A percentile compares a stretch with the other conserved stretches of the same genome.
Conservation (phyloP, 1,140 invertebrate genomes). For the Hypsibius dujardini region DNA sequence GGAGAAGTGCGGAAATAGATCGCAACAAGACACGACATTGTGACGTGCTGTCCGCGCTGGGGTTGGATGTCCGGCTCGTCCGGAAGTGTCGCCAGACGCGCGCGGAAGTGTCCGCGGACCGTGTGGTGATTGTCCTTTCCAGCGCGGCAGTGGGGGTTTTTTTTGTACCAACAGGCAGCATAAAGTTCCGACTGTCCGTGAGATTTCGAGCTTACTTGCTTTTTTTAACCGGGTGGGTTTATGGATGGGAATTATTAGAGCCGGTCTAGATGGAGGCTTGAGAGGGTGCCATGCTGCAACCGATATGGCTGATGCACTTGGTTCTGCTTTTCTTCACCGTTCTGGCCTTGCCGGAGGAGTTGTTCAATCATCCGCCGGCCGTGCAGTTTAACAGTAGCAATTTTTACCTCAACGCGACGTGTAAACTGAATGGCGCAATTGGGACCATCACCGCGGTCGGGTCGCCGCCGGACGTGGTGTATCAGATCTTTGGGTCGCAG, state of each 20-base stretch:
- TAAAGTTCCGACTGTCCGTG: background rate
- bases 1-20: background rate
- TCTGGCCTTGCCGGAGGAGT: background rate
- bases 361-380: background rate
- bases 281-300: background rate
- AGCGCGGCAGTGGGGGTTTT: too few relatives aligned
- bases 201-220: background rate
- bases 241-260: background rate
- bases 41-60: too few relatives aligned
- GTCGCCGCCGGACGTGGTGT: background rate
- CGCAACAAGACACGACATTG: background rate
- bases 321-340: background rate
- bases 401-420: conserved; percentile 8
- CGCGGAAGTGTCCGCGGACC: too few relatives aligned
- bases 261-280: background rate
- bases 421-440: background rate
- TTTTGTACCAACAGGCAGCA: too few relatives aligned
- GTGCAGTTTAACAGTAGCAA: background rate
- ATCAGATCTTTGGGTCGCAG: conserved; percentile 12
- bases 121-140: too few relatives aligned
- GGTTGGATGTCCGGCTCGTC: too few relatives aligned
- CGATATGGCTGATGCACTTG: background rate
- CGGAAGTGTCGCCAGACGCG: too few relatives aligned
- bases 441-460: background rate
- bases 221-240: background rate